These are phyloP conservation scores for Mastacembelus armatus DNA, from an alignment of 2,797 vertebrate genomes.

Conservation along the genomic window DNA sequence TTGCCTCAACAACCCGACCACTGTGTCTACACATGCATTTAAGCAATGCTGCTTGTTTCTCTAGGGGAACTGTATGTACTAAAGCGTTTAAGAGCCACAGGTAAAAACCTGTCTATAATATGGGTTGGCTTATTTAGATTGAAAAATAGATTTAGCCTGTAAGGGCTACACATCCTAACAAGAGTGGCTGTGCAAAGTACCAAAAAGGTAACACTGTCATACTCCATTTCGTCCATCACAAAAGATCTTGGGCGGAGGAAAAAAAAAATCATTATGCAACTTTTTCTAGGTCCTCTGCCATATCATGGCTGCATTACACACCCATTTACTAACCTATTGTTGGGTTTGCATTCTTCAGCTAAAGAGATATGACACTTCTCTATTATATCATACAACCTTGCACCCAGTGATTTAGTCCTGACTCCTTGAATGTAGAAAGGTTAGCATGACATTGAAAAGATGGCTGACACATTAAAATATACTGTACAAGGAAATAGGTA, in stretches of 20 bases:
- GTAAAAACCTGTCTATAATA: slow-evolving; percentile 15
- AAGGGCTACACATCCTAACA: neutral
- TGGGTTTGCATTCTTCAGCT: slow-evolving; percentile 53
- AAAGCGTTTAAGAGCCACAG: slow-evolving; percentile 1
- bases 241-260: slow-evolving; percentile 64
- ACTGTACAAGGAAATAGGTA: neutral
- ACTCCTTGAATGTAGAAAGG: slow-evolving; percentile 6
- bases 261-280: slow-evolving; percentile 62
- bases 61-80: neutral
- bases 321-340: slow-evolving; percentile 57
- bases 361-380: slow-evolving; percentile 28
- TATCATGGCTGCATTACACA: slow-evolving; percentile 55
- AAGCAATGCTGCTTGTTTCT: slow-evolving; percentile 24
- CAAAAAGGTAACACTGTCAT: neutral
- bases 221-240: slow-evolving; percentile 40
- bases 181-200: neutral
- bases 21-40: slow-evolving; percentile 36
- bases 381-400: slow-evolving; percentile 23
- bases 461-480: neutral
- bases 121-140: neutral
- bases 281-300: slow-evolving; percentile 31
- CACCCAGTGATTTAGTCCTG: neutral
- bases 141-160: neutral
- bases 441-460: neutral
- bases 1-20: slow-evolving; percentile 40